phyloP scores from a whole-genome alignment of 2,113 vertebrate genomes.

The Platichthys flesus region DNA sequence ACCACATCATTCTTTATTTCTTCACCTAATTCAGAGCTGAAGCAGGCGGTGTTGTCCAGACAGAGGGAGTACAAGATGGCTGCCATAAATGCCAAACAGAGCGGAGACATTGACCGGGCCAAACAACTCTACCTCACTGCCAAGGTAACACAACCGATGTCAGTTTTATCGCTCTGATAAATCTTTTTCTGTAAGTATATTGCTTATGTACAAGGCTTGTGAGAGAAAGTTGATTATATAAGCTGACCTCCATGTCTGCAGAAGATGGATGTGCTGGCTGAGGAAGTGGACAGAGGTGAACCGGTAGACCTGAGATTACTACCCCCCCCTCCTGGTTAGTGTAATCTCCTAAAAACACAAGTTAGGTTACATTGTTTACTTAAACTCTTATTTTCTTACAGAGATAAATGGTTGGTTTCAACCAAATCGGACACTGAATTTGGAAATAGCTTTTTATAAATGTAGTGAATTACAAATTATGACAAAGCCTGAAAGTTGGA shows the following conservation, averaged over 20 bases:
- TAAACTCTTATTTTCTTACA: neutral
- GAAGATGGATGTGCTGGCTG: constrained; percentile 85
- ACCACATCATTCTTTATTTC: neutral
- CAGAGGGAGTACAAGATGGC: constrained; percentile 90
- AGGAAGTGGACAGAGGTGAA: constrained; percentile 81
- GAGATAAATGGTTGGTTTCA: too few species aligned
- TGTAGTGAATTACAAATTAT: too few species aligned
- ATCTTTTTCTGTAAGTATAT: neutral
- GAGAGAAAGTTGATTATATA: neutral
- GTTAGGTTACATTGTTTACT: neutral
- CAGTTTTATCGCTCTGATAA: neutral
- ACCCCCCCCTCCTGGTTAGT: constrained; percentile 88
- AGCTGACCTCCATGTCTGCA: constrained; percentile 54
- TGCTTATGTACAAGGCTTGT: neutral
- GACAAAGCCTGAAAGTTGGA: too few species aligned
- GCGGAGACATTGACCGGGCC: constrained; percentile 81
- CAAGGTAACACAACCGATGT: constrained; percentile 80
- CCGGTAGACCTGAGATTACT: constrained; percentile 80
- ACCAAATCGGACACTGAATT: too few species aligned
- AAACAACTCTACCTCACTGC: constrained; percentile 83
- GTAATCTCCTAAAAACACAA: neutral
- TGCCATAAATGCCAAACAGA: constrained; percentile 87
- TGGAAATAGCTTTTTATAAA: too few species aligned
- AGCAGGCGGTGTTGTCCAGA: constrained; percentile 80
- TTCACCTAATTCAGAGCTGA: constrained; percentile 60